These are phyloP conservation scores for Ophion obscuratus DNA, from an alignment of 2,888 invertebrate genomes.

Conservation along the genomic window DNA sequence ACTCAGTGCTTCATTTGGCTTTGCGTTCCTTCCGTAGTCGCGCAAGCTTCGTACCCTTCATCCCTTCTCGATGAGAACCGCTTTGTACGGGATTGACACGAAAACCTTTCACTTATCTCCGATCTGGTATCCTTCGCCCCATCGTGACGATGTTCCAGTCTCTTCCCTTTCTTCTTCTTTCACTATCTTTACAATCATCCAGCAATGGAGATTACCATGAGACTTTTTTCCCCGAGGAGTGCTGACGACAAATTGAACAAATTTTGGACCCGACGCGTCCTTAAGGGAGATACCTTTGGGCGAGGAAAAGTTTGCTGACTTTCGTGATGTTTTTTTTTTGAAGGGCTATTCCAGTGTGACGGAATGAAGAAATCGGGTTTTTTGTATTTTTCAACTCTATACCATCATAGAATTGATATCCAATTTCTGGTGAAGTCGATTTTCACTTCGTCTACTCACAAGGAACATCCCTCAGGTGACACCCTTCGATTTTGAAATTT, in stretches of 20 bases:
- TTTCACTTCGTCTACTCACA: no score
- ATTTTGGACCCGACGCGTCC: neutral
- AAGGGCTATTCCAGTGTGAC: no score
- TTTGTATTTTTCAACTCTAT: no score
- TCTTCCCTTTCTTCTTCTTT: slow-evolving; percentile 2
- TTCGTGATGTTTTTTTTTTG: no score
- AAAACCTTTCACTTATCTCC: slow-evolving; percentile 37
- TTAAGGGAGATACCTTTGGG: neutral
- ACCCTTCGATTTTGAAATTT: no score
- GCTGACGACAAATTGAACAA: neutral
- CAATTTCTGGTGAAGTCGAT: no score
- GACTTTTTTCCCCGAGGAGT: neutral
- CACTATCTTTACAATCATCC: neutral
- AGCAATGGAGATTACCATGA: neutral
- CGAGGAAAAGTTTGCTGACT: no score
- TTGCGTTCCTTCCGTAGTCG: slow-evolving; percentile 17
- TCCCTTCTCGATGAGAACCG: slow-evolving; percentile 3
- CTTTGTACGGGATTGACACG: slow-evolving; percentile 31
- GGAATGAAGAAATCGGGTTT: no score
- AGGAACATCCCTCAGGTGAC: no score
- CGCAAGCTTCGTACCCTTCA: slow-evolving; percentile 6
- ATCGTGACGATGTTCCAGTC: neutral
- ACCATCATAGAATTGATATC: no score
- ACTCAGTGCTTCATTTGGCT: slow-evolving; percentile 21
- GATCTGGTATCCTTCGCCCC: slow-evolving; percentile 19